phyloP scores from a whole-genome alignment of 2,797 vertebrate species.

The Enteromius unitaeniatus region DNA sequence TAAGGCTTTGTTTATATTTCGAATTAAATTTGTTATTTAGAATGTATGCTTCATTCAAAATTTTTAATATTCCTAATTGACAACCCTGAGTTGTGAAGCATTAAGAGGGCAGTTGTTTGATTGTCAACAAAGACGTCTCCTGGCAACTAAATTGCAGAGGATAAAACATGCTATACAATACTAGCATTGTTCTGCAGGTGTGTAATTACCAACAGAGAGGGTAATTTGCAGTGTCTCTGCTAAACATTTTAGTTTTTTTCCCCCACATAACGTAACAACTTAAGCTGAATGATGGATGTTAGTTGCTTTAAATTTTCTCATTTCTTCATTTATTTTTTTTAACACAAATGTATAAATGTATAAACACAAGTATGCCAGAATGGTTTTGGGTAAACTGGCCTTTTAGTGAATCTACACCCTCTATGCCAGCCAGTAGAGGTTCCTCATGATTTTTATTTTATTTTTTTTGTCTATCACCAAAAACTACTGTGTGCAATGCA shows the following conservation, averaged over 20 bases:
- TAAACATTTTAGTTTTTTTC: not conserved
- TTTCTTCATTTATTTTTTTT: not conserved
- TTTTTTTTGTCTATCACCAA: not conserved
- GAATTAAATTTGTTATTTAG: not conserved
- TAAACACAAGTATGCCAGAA: not conserved
- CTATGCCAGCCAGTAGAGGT: not conserved
- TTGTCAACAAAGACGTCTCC: not conserved
- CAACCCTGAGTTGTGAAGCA: not conserved
- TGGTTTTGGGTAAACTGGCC: not conserved
- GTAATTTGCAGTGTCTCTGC: not conserved
- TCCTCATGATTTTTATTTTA: not conserved
- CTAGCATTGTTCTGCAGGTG: conserved; percentile 21
- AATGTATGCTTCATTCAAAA: not conserved
- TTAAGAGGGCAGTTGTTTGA: conserved; percentile 4
- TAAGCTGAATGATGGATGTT: not conserved
- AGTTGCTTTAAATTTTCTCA: no score
- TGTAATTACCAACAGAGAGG: conserved; percentile 14
- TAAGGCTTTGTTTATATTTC: not conserved
- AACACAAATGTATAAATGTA: not conserved
- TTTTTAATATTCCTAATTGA: not conserved
- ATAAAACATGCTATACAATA: conserved; percentile 8
- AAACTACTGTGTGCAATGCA: not conserved
- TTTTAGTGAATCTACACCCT: not conserved
- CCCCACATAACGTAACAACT: not conserved
- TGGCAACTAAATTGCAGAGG: not conserved